Evolutionary conservation across 1,140 invertebrate genomes (phyloP), one percentile per base, ranked within the genome.

Genomic region (Phocides pigmalion): DNA sequence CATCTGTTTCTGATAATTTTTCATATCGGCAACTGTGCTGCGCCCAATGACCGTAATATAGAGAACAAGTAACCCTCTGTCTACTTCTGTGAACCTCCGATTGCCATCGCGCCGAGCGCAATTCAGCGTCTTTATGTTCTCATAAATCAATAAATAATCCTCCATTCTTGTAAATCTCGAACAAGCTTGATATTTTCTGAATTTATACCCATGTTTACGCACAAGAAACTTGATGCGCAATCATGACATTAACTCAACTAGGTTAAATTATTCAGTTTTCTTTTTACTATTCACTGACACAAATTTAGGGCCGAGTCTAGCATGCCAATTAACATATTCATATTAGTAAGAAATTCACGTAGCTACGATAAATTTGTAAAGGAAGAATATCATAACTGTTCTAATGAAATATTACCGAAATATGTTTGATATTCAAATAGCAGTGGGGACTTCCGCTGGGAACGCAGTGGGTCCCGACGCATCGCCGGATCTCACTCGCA

Each of bases 321-420:
- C 25, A 58, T 58, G 41, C 16, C 11, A 12, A 78, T 83, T 80
- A 74, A 63, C 79, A 83, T 81, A 75, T 74, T 47, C 68, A 41
- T 81, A 71, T 87, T 81, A 77, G 67, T 47, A 88, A 84, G 72
- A 49, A 72, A 79, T 75, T 62, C 87, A 89, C 82, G 84, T 83
- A 67, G 47, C 64, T 49, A 70, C 72, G 65, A 85, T 86, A 82
- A 86, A 79, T 80, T 76, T 66, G 66, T 76, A 78, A 74, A 89
- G 87, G 84, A 88, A 87, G 84, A 87, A 91, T 88, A 88, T 89
- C 81, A 91, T 91, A 91, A 91, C 85, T 84, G 84, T 86, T 87
- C 54, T 70, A 75, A 90, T 89, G 84, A 90, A 86, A 84, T 90
- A 90, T 90, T 74, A 79, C 78, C 82, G 62, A 84, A 86, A 81